These are phyloP conservation scores for human DNA, from an alignment of 2,113 vertebrate species.

Conservation along the genomic window GRCh38 chr21:15827501-15828000, in stretches of 20 bases:
- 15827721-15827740: not conserved
- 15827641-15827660: conserved; percentile 9
- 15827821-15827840: not conserved
- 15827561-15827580: not conserved
- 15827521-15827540: not conserved
- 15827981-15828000: not conserved
- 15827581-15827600: not conserved
- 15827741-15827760: fast-evolving
- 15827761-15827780: not conserved
- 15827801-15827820: not conserved
- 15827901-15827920: not conserved
- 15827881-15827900: not conserved
- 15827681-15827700: not conserved
- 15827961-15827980: not conserved
- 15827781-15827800: not conserved
- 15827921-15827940: not conserved
- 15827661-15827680: not conserved
- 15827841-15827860: not conserved
- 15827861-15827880: not conserved
- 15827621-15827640: not conserved
- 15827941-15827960: not conserved
- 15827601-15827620: not conserved
- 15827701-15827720: not conserved
- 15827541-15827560: not conserved
- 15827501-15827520: not conserved